A percentile compares a stretch with the other conserved stretches of the same genome.
phyloP scores from a whole-genome alignment of 2,888 invertebrate genomes.

The Ophion slaviceki region DNA sequence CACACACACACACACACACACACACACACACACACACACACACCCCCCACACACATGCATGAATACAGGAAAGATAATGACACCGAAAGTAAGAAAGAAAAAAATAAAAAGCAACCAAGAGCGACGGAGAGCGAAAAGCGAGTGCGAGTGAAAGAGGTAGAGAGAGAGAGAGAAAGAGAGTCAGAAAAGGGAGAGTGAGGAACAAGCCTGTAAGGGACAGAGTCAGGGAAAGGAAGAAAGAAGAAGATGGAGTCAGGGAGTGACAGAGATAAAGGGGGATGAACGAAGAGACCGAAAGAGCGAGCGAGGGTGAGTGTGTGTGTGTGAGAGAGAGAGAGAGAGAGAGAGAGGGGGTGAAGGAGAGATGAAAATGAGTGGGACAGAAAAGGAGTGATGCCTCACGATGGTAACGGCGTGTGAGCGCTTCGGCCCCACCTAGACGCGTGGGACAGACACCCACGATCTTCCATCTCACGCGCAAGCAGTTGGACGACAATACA shows the following conservation, averaged over 20 bases:
- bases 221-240: not conserved
- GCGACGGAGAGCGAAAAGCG: conserved; percentile 6
- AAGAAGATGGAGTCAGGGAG: not conserved
- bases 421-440: conserved; percentile 80
- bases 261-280: not conserved
- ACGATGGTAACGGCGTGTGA: conserved; percentile 59
- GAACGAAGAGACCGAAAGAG: not conserved
- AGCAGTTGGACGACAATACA: conserved; percentile 63
- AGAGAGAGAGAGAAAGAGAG: conserved; percentile 37
- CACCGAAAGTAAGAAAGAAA: conserved; percentile 30
- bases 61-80: conserved; percentile 50
- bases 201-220: not conserved
- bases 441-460: conserved; percentile 84
- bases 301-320: not conserved
- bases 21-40: too few relatives aligned
- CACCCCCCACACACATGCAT: conserved; percentile 54
- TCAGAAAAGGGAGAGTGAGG: conserved; percentile 38
- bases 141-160: conserved; percentile 31
- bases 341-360: conserved; percentile 62
- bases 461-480: conserved; percentile 74
- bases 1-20: too few relatives aligned
- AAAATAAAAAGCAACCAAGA: conserved; percentile 4
- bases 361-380: conserved; percentile 38
- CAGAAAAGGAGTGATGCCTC: conserved; percentile 55
- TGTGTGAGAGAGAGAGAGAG: conserved; percentile 32